Conservation (phyloP, 1,140 invertebrate species). For the Neodiprion fabricii region DNA sequence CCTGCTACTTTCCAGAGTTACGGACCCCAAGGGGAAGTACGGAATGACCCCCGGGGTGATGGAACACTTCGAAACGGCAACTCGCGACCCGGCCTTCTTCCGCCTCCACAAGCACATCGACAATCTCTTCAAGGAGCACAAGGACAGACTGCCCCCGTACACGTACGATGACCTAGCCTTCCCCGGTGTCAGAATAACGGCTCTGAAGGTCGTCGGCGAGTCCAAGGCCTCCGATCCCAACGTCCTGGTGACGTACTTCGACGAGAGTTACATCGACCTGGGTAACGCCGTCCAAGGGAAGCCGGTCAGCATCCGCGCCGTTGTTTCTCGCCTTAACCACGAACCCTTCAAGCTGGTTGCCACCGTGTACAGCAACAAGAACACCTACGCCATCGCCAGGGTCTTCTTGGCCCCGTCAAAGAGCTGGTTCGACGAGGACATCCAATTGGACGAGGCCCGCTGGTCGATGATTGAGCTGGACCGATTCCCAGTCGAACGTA, state of each 20-base stretch:
- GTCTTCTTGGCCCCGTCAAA: conserved; percentile 64
- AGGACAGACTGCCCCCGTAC: conserved; percentile 62
- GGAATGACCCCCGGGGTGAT: conserved; percentile 56
- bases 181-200: conserved; percentile 62
- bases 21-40: conserved; percentile 47
- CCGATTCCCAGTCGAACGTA: conserved; percentile 55
- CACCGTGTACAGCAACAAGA: conserved; percentile 62
- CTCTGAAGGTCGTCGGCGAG: conserved; percentile 23
- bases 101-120: conserved; percentile 71
- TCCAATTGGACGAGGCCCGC: conserved; percentile 61
- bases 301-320: conserved; percentile 61
- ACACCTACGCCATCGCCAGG: conserved; percentile 59
- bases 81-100: conserved; percentile 74
- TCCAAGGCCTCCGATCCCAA: conserved; percentile 47
- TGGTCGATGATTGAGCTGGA: conserved; percentile 62
- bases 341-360: conserved; percentile 62
- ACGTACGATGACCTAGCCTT: conserved; percentile 60
- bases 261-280: conserved; percentile 57
- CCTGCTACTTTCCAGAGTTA: conserved; percentile 40
- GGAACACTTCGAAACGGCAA: conserved; percentile 64
- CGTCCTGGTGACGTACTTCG: conserved; percentile 60
- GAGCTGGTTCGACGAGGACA: conserved; percentile 56
- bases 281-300: conserved; percentile 46
- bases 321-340: conserved; percentile 54
- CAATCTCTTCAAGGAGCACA: conserved; percentile 69